Evolutionary conservation across 2,888 invertebrate genomes (phyloP), one percentile per base, ranked within the genome.

Genomic region (Branchinecta sandiegonensis): DNA sequence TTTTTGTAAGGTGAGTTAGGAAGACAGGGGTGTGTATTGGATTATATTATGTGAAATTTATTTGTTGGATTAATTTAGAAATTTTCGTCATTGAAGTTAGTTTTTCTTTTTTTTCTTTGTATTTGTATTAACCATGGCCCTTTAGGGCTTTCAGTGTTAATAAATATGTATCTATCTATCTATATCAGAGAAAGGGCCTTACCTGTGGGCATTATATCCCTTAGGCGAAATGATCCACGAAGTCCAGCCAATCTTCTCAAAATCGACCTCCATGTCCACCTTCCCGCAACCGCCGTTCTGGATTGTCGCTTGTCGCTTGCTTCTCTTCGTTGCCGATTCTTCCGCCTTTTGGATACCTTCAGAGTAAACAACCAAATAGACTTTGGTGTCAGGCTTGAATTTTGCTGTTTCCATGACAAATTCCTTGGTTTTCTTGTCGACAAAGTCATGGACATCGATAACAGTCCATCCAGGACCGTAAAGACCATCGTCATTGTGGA

Each of bases 221-320:
- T 79, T 79, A 0, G 86, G 86, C 0, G 83, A 81, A 70, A 86
- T 83, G 72, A 86, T 84, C 78, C 83, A 83, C 1, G 82, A 80
- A 6, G 82, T 80, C 80, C 85, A 83, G 1, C 84, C 84, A 65
- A 85, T 80, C 70, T 80, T 80, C 71, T 81, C 80, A 72, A 86
- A 85, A 75, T 84, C 82, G 2, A 86, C 81, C 74, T 81, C 81
- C 74, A 81, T 71, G 69, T 76, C 75, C 65, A 75, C 74, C 9
- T 74, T 72, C 7, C 73, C 70, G 70, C 77, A 77, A 11, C 73
- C 71, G 9, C 14, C 56, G 17, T 9, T 17, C n/a, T n/a, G 17
- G 56, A 17, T 14, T 1, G 17, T 14, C 8, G 17, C 56, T 9
- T 17, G n/a, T 17, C 56, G n/a, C 17, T 56, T 56, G 14, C n/a